Percentiles rank a stretch among this genome's conserved stretches.
Conservation (phyloP, 2,797 vertebrate species). For the Amblyopsis hoosieri region DNA sequence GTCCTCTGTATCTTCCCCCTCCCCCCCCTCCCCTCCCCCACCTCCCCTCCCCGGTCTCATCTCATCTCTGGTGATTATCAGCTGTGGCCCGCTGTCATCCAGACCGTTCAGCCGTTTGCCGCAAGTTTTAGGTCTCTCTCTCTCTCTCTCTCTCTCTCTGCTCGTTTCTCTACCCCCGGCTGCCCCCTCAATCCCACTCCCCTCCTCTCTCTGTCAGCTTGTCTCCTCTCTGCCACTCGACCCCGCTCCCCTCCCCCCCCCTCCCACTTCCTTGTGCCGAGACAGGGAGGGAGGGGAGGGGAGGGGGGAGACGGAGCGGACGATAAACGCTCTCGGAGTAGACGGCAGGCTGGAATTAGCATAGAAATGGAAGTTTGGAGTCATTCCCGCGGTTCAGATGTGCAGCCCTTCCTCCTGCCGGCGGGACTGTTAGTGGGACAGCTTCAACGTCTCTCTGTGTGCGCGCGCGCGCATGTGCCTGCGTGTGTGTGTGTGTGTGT, state of each 20-base stretch:
- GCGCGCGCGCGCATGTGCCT: slow-evolving; percentile 16
- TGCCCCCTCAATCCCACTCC: no score
- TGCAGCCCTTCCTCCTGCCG: slow-evolving; percentile 57
- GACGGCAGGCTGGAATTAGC: slow-evolving; percentile 71
- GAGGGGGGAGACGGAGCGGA: slow-evolving; percentile 37
- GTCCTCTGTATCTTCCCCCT: no score
- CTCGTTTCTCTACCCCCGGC: no score
- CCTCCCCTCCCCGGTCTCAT: background rate
- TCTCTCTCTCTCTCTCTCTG: slow-evolving; percentile 2
- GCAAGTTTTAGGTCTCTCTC: no score
- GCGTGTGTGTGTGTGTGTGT: slow-evolving; percentile 14
- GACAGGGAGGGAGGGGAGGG: background rate
- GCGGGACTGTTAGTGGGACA: slow-evolving; percentile 54
- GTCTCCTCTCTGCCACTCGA: slow-evolving; percentile 7
- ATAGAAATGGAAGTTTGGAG: slow-evolving; percentile 80
- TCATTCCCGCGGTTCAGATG: slow-evolving; percentile 73
- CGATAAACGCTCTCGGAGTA: slow-evolving; percentile 74
- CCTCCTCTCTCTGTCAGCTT: slow-evolving; percentile 36
- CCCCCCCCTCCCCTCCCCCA: background rate
- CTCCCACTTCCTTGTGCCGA: slow-evolving; percentile 28
- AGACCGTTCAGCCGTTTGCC: no score
- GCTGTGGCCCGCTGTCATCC: no score
- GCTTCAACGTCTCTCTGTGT: background rate
- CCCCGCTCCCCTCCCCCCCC: slow-evolving; percentile 24
- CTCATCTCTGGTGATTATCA: no score